Conservation (phyloP, 2,113 vertebrate genomes). For the Corythaeola cristata region DNA sequence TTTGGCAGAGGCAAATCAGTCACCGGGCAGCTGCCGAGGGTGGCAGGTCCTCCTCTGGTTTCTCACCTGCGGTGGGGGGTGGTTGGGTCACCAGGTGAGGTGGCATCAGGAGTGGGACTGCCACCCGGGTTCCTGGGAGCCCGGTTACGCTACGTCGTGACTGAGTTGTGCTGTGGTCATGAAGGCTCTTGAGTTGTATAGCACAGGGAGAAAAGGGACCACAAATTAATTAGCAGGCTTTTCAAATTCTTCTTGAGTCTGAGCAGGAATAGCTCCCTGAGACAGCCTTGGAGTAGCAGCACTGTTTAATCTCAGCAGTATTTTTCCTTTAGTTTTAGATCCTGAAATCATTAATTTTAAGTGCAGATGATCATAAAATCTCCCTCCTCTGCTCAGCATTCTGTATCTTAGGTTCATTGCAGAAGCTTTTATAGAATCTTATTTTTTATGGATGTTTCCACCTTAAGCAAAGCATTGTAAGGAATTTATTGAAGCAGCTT, state of each 20-base stretch:
- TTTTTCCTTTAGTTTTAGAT: slow-evolving; percentile 22
- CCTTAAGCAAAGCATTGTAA: not conserved
- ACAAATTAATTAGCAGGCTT: not conserved
- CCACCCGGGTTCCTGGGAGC: not conserved
- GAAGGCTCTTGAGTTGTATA: not conserved
- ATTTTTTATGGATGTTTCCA: not conserved
- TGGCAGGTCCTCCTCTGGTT: not conserved
- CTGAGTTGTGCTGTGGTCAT: not conserved
- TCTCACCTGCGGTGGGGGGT: not conserved
- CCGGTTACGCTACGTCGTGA: not conserved
- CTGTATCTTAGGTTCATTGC: slow-evolving; percentile 13
- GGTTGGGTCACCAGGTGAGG: not conserved
- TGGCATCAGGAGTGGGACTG: not conserved
- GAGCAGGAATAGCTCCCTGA: not conserved
- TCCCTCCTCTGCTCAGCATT: not conserved
- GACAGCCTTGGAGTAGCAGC: not conserved
- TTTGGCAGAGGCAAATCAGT: not conserved
- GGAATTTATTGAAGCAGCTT: not conserved
- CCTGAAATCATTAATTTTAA: slow-evolving; percentile 48
- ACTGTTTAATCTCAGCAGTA: not conserved
- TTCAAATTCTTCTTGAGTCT: not conserved
- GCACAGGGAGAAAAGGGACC: not conserved
- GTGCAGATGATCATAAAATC: slow-evolving; percentile 34
- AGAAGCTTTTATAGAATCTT: not conserved
- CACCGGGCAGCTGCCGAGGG: not conserved